Evolutionary conservation across 2,797 vertebrate genomes (phyloP).

Genomic region (Geotrypetes seraphini): DNA sequence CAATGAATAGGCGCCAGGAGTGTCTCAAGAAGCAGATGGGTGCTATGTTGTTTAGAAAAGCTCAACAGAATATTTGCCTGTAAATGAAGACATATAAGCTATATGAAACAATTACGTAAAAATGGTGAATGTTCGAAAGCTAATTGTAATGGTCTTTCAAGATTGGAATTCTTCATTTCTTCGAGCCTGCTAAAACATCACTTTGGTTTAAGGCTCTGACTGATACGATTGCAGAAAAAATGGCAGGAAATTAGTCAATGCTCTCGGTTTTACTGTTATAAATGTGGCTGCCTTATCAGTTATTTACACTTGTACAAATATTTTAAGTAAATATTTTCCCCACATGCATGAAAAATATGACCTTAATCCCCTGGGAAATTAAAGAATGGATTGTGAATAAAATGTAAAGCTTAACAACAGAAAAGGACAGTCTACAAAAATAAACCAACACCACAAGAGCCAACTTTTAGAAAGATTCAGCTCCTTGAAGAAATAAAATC

Average conservation of each 20-base stretch:
- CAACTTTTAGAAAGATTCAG: too few species aligned
- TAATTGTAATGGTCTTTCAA: conserved; percentile 82
- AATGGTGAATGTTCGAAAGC: conserved; percentile 92
- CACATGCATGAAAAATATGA: conserved; percentile 51
- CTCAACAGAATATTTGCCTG: conserved; percentile 81
- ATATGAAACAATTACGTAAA: conserved; percentile 92
- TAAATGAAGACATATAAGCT: conserved; percentile 93
- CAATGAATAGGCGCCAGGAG: conserved; percentile 93
- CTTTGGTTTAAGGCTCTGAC: conserved; percentile 64
- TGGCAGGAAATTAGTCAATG: conserved; percentile 65
- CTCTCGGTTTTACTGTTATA: conserved; percentile 55
- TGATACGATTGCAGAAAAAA: conserved; percentile 69
- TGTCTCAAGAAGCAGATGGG: conserved; percentile 97
- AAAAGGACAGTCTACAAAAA: conserved; percentile 17
- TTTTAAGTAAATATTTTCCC: conserved; percentile 64
- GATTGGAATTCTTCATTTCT: conserved; percentile 84
- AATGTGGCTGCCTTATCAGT: conserved; percentile 62
- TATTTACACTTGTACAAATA: conserved; percentile 61
- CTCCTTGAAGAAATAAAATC: too few species aligned
- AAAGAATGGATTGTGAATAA: conserved; percentile 36
- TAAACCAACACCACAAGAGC: too few species aligned
- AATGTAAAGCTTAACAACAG: conserved; percentile 12
- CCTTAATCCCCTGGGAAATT: conserved; percentile 46
- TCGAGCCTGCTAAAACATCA: conserved; percentile 67
- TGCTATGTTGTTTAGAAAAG: conserved; percentile 93